A percentile compares a stretch with the other conserved stretches of the same genome.
Conservation (phyloP, 2,888 invertebrate species). For the Mycalesis mineus region DNA sequence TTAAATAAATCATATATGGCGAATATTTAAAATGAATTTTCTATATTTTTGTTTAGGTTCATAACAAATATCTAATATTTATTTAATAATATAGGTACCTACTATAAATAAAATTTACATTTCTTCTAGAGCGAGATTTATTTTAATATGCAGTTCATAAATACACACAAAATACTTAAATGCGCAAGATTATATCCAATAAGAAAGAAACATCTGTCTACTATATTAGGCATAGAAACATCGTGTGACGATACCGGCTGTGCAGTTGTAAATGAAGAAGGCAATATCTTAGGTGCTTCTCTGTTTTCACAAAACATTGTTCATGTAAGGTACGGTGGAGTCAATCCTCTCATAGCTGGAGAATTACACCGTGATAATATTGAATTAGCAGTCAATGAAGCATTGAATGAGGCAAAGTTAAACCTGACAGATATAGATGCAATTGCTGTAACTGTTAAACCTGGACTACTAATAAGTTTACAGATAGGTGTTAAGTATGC, state of each 20-base stretch:
- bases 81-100: not conserved
- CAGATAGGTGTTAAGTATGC: conserved; percentile 90
- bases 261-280: conserved; percentile 86
- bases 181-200: not conserved
- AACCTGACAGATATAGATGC: conserved; percentile 85
- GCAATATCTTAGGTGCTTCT: conserved; percentile 87
- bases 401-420: conserved; percentile 80
- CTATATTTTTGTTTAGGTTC: not conserved
- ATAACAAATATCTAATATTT: not conserved
- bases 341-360: conserved; percentile 91
- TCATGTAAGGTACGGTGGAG: conserved; percentile 88
- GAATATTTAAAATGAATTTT: too few relatives aligned
- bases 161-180: not conserved
- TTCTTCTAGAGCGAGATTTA: too few relatives aligned
- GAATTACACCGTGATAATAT: conserved; percentile 89
- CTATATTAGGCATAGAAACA: conserved; percentile 94
- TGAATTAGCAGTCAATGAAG: conserved; percentile 82
- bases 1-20: too few relatives aligned
- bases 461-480: conserved; percentile 89
- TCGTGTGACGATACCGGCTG: conserved; percentile 98
- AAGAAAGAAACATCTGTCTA: conserved; percentile 4
- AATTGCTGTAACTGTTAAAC: conserved; percentile 93
- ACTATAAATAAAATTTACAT: too few relatives aligned
- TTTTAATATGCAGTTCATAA: not conserved
- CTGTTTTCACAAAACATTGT: conserved; percentile 87